phyloP scores from a whole-genome alignment of 2,888 invertebrate species.

The Leistus spinibarbis region DNA sequence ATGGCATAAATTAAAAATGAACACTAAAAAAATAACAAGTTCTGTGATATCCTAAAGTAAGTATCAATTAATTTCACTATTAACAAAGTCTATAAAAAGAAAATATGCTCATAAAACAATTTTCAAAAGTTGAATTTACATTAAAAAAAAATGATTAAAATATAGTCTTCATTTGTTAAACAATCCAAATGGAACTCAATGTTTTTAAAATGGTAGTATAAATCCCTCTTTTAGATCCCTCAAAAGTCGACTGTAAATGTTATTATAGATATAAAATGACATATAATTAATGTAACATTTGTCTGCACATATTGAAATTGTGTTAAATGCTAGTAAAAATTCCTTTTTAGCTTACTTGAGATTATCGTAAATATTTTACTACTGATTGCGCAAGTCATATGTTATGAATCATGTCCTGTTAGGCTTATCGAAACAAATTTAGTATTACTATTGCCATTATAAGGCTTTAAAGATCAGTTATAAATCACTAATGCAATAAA shows the following conservation, averaged over 20 bases:
- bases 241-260: conserved; percentile 37
- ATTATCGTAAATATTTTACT: background rate
- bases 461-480: too few species aligned
- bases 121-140: background rate
- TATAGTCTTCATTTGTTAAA: background rate
- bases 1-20: background rate
- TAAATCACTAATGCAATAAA: too few species aligned
- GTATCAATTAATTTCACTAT: background rate
- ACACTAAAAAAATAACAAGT: background rate
- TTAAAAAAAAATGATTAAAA: background rate
- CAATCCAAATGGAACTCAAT: background rate
- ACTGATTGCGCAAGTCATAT: background rate
- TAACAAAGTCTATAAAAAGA: background rate
- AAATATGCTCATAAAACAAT: background rate
- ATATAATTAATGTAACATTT: conserved; percentile 2
- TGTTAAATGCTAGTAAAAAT: background rate
- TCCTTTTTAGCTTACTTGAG: background rate
- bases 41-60: conserved; percentile 5
- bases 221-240: conserved; percentile 8
- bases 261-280: conserved; percentile 7
- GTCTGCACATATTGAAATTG: background rate
- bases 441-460: too few species aligned
- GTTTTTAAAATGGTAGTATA: background rate
- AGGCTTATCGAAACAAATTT: too few species aligned
- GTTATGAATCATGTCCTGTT: too few species aligned